Evolutionary conservation across 2,888 invertebrate genomes (phyloP).

Genomic region (Cactoblastis cactorum): DNA sequence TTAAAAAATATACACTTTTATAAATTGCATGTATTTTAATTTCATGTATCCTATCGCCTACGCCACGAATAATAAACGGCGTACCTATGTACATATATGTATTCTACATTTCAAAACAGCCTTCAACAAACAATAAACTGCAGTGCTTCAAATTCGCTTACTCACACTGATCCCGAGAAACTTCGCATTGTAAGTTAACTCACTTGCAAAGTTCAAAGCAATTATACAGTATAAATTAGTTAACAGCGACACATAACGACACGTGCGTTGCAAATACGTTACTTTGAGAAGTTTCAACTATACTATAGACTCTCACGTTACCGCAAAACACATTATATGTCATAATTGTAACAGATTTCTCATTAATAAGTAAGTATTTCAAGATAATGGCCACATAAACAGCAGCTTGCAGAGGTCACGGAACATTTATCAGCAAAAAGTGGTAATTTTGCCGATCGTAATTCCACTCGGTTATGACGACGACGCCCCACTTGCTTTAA

Average conservation of each 20-base stretch:
- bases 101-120: background rate
- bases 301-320: no score
- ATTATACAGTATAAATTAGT: slow-evolving; percentile 8
- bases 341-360: slow-evolving; percentile 69
- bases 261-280: background rate
- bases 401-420: slow-evolving; percentile 54
- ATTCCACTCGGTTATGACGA: slow-evolving; percentile 57
- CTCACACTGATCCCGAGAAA: slow-evolving; percentile 4
- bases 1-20: no score
- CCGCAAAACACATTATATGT: slow-evolving; percentile 40
- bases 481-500: slow-evolving; percentile 46
- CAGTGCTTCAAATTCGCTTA: slow-evolving; percentile 6
- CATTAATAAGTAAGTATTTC: slow-evolving; percentile 73
- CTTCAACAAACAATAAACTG: slow-evolving; percentile 1
- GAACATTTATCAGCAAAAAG: slow-evolving; percentile 73
- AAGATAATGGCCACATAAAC: slow-evolving; percentile 74
- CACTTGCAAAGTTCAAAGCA: slow-evolving; percentile 5
- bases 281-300: slow-evolving; percentile 13
- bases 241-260: slow-evolving; percentile 5
- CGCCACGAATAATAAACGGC: no score
- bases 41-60: no score
- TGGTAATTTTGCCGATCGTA: slow-evolving; percentile 67
- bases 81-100: no score
- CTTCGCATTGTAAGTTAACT: slow-evolving; percentile 11
- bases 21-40: no score